Evolutionary conservation across 2,888 invertebrate species (phyloP), one percentile per base, ranked within the genome.

Genomic region (Microchrysa polita): DNA sequence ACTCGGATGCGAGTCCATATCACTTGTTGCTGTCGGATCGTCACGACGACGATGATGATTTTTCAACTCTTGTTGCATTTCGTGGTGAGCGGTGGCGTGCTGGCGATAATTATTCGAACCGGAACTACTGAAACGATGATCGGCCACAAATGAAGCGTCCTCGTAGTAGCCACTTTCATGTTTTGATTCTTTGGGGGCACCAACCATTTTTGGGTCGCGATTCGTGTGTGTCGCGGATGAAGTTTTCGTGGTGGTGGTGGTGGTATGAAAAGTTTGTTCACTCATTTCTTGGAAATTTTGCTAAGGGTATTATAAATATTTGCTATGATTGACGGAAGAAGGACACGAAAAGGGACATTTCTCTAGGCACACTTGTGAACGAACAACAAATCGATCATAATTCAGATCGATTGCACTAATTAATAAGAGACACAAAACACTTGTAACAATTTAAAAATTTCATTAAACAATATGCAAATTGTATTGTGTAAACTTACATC

Each of bases 151-250:
- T 16, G 61, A 67, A 60, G 90, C 90, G 79, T 92, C 92, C 85
- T 93, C 93, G 88, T 92, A 93, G 83, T 92, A 93, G 77, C 93
- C 93, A 83, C 93, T 93, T 87, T 94, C 93, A 87, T 93, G 91
- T 79, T 91, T 91, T 79, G 89, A 88, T 80, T 89, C 89, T 79
- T 90, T 90, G 78, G 88, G 84, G 81, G 87, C 88, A 5, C 59
- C 53, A 5, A 14, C 71, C 59, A 71, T 71, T 71, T 71, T 71
- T 1, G 23, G 12, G 4, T 20, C 10, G 42, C 60, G 59, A 23
- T 72, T 72, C n/a, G 59, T 72, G 27, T 52, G 59, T 10, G 42
- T 72, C 1, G 57, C 55, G n/a, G 53, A 34, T 10, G 67, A 0
- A 40, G 5, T 69, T 16, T 4, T 55, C 27, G 27, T 7, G 27